phyloP scores from a whole-genome alignment of 1,140 invertebrate species.

The Ceratosolen solmsi region DNA sequence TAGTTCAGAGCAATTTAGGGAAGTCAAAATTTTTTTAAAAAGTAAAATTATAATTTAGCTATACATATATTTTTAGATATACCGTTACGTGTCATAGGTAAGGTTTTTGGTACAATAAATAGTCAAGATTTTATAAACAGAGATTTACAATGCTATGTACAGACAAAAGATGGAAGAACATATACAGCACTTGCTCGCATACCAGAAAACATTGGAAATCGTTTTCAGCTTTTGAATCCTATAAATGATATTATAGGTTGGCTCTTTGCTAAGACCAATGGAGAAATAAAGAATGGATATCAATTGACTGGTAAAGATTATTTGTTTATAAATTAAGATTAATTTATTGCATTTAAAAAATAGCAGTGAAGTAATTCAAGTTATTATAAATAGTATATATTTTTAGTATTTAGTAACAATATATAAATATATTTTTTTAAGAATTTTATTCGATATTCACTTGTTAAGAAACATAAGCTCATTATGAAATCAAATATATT shows the following conservation, averaged over 20 bases:
- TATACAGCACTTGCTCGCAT: slow-evolving; percentile 93
- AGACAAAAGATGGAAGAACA: slow-evolving; percentile 88
- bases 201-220: slow-evolving; percentile 81
- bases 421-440: too few species aligned
- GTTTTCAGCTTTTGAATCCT: slow-evolving; percentile 85
- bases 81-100: slow-evolving; percentile 89
- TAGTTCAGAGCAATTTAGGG: too few species aligned
- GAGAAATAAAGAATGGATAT: slow-evolving; percentile 88
- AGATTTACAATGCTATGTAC: slow-evolving; percentile 94
- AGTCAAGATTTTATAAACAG: slow-evolving; percentile 81
- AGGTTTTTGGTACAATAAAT: slow-evolving; percentile 87
- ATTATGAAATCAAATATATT: too few species aligned
- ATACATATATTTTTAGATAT: slow-evolving; percentile 75
- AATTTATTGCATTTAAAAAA: background rate
- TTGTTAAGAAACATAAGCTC: too few species aligned
- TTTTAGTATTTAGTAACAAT: too few species aligned
- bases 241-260: slow-evolving; percentile 90
- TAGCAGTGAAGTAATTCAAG: too few species aligned
- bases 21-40: background rate
- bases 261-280: slow-evolving; percentile 89
- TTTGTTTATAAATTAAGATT: background rate
- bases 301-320: slow-evolving; percentile 79
- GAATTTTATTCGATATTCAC: too few species aligned
- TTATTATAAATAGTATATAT: too few species aligned
- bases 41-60: background rate